These are phyloP conservation scores for Desmodus rotundus DNA, from an alignment of 2,113 vertebrate species.

Conservation along the genomic window DNA sequence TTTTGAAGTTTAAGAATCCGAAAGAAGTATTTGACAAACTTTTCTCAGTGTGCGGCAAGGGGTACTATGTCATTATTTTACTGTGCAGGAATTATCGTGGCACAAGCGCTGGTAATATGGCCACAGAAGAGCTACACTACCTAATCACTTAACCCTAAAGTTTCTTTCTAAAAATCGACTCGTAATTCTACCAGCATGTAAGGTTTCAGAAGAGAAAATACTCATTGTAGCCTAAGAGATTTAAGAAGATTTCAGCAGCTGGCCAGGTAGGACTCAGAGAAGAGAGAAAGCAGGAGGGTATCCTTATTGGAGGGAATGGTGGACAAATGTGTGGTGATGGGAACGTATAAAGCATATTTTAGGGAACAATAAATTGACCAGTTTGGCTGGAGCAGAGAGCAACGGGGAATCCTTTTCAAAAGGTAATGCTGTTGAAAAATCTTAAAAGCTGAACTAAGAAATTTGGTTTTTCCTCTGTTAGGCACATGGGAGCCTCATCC, in stretches of 20 bases:
- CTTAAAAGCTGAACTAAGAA: background rate
- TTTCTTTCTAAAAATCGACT: background rate
- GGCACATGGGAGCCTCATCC: background rate
- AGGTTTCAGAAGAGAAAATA: background rate
- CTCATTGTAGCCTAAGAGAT: background rate
- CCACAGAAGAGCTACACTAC: background rate
- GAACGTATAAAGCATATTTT: background rate
- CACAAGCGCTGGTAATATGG: background rate
- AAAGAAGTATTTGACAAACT: background rate
- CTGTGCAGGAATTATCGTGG: background rate
- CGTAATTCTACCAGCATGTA: background rate
- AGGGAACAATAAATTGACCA: background rate
- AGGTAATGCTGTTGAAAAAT: background rate
- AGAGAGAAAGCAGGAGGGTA: background rate
- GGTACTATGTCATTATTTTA: background rate
- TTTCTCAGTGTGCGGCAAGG: background rate
- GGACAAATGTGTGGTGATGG: background rate
- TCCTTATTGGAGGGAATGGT: background rate
- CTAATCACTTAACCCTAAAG: background rate
- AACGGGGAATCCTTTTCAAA: background rate
- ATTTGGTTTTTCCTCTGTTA: background rate
- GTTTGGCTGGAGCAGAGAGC: background rate
- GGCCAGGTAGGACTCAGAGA: background rate
- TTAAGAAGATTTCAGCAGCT: background rate
- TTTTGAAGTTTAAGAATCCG: background rate